Evolutionary conservation across 2,888 invertebrate species (phyloP), one percentile per base, ranked within the genome.

Genomic region (Tanytarsus gracilentus): DNA sequence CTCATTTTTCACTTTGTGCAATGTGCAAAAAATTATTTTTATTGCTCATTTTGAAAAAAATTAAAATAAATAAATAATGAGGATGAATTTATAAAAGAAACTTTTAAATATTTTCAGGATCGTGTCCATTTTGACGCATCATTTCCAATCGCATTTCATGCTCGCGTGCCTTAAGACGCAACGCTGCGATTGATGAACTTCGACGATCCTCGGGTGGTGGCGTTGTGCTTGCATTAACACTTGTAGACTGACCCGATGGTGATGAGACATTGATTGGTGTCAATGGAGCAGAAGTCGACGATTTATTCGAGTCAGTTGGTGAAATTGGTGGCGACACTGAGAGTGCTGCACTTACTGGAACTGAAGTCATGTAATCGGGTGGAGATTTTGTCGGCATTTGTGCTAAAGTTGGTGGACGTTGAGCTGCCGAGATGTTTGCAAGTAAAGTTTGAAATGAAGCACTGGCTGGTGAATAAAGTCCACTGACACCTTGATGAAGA

Each of bases 81-180:
- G n/a, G n/a, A n/a, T n/a, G n/a, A n/a, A n/a, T n/a, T n/a, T n/a
- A n/a, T n/a, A n/a, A n/a, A n/a, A n/a, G n/a, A n/a, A n/a, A n/a
- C n/a, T n/a, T 44, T 44, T 21, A 44, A 21, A 44, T 23, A 44
- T 40, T 40, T 7, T 40, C 18, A 40, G 18, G 77, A 72, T 89
- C 88, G 62, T 81, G 80, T 40, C 84, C 84, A 69, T 86, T 83
- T 68, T 89, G 88, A 59, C 90, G 79, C 60, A 90, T 71, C 79
- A 89, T 83, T 72, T 90, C 91, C 66, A 91, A 76, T 69, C 89
- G 81, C 51, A 91, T 75, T 71, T 93, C 92, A 70, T 93, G 92
- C 71, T 94, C 93, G 56, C 93, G 79, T 1, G 94, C 94, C 66
- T 92, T 92, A 67, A 91, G 79, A 65, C 94, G 77, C 36, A 94